Conservation (phyloP, 2,113 vertebrate genomes). For the Accipiter virgatus region DNA sequence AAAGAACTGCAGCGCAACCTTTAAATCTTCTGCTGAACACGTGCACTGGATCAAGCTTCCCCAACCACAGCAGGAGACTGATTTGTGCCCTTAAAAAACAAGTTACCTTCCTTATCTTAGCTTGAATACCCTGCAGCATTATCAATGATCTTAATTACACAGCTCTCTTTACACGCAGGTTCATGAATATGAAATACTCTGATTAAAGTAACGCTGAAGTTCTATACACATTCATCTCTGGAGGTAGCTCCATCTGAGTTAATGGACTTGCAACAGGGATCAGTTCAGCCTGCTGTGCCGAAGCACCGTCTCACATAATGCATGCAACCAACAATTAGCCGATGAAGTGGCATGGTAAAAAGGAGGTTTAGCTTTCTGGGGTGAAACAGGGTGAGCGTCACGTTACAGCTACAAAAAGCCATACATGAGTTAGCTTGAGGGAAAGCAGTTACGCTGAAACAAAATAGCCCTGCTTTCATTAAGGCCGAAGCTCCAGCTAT, state of each 20-base stretch:
- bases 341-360: neutral
- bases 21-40: neutral
- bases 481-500: neutral
- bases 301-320: neutral
- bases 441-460: neutral
- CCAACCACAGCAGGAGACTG: neutral
- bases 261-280: neutral
- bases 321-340: neutral
- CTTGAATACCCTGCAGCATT: neutral
- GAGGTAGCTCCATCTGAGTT: neutral
- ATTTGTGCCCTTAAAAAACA: slow-evolving; percentile 4
- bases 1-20: neutral
- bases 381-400: neutral
- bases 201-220: neutral
- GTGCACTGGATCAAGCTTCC: neutral
- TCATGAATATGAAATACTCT: slow-evolving; percentile 20
- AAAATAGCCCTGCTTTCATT: neutral
- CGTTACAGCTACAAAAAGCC: neutral
- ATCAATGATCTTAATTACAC: slow-evolving; percentile 22
- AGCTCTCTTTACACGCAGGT: neutral
- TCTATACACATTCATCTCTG: slow-evolving; percentile 15
- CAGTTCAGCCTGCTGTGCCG: neutral
- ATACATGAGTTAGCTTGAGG: neutral
- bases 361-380: neutral
- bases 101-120: slow-evolving; percentile 11